Conservation (phyloP, 2,797 vertebrate species). For the Alca torda region DNA sequence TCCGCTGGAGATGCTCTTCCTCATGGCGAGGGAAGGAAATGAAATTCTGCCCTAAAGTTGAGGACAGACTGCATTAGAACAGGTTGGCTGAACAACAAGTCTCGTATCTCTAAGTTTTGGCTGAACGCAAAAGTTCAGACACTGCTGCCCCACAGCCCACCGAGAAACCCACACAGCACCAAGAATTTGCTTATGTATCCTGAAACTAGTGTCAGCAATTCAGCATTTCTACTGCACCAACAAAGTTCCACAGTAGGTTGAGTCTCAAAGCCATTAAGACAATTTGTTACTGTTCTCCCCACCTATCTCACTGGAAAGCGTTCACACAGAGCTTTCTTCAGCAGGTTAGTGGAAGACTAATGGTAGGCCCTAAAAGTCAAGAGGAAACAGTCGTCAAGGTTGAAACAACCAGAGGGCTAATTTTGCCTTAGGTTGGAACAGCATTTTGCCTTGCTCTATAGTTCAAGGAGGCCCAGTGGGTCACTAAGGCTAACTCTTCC, state of each 20-base stretch:
- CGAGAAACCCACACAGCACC: not conserved
- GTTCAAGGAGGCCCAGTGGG: not conserved
- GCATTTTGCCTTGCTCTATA: not conserved
- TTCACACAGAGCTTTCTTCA: not conserved
- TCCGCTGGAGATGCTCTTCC: slow-evolving; percentile 89
- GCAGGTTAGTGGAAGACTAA: not conserved
- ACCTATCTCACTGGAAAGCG: not conserved
- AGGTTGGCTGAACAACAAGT: not conserved
- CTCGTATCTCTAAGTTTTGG: not conserved
- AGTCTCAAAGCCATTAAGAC: not conserved
- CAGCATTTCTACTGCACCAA: not conserved
- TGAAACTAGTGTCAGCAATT: not conserved
- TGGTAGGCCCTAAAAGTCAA: not conserved
- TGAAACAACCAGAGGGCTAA: not conserved
- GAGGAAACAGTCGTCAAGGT: not conserved
- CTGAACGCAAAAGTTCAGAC: not conserved
- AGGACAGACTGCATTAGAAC: not conserved
- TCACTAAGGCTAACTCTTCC: not conserved
- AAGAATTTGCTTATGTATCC: not conserved
- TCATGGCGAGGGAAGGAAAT: slow-evolving; percentile 89
- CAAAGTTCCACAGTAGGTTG: not conserved
- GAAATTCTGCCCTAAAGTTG: slow-evolving; percentile 81
- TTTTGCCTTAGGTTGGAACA: not conserved
- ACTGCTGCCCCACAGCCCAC: not conserved
- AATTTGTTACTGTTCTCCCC: not conserved